Base-by-base conservation (phyloP, 2,797 vertebrate species). In the Urosaurus nigricauda region DNA sequence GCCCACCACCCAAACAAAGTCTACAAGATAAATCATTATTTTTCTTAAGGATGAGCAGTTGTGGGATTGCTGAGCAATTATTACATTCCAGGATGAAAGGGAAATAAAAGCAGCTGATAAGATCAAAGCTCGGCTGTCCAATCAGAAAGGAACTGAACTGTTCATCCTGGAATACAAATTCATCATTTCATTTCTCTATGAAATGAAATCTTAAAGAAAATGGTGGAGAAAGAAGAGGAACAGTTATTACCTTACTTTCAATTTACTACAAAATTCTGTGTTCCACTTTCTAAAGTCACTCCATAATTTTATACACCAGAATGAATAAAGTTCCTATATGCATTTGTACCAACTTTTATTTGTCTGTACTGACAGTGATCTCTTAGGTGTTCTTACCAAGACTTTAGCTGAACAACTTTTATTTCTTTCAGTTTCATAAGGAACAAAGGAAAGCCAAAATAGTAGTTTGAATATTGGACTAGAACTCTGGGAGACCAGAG, bases 181-280 rank as follows among this genome's bases (percentile, higher is more conserved):
- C 70, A 51, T 58, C 40, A 74, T 84, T 88, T 89, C 53, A 35
- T 51, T 47, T 35, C 68, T 75, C 60, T 86, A 81, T 75, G 47
- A 94, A 93, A 83, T 43, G 19, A 85, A 93, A 92, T 89, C 78
- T 79, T 87, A 90, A 92, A 91, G 35, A 56, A 78, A 84, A 88
- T 51, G 32, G n/a, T 29, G 88, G 35, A 71, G 91, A 92, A 92
- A 91, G 87, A 92, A 89, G 84, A 74, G 90, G 94, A 90, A 86
- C 87, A 93, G 91, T 85, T 91, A 89, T 87, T 92, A 37, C 89
- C 92, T 93, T 92, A 58, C 79, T 90, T 94, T 92, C 91, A 94
- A 87, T 78, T 90, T 91, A 83, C 94, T 93, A 94, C 90, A 95
- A 93, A 95, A 68, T 90, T 93, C 93, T 92, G 86, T 91, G 90